Conservation (phyloP, 2,888 invertebrate species). For the Ctena decussata region DNA sequence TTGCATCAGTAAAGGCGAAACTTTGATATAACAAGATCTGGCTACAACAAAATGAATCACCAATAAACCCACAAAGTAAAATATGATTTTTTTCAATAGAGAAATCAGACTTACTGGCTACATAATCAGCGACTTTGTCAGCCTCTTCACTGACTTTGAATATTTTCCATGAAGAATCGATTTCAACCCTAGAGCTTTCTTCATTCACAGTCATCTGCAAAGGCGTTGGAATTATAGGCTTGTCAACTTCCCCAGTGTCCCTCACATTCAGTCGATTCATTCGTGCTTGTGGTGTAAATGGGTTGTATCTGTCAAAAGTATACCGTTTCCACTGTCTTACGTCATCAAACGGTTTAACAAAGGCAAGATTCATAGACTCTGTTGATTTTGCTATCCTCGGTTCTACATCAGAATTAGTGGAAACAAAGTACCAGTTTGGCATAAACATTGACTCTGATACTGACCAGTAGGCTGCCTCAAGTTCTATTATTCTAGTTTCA, state of each 20-base stretch:
- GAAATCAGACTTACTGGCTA: constrained; percentile 28
- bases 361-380: constrained; percentile 54
- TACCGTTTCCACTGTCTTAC: constrained; percentile 76
- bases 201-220: neutral
- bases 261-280: constrained; percentile 22
- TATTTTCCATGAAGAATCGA: constrained; percentile 44
- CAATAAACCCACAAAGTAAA: neutral
- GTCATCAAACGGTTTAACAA: constrained; percentile 69
- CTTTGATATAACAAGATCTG: too few species aligned
- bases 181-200: neutral
- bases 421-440: constrained; percentile 77
- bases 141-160: constrained; percentile 10
- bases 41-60: too few species aligned
- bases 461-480: constrained; percentile 64
- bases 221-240: constrained; percentile 58
- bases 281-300: constrained; percentile 70
- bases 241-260: constrained; percentile 31
- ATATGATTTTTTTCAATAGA: too few species aligned
- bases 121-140: constrained; percentile 1
- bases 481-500: constrained; percentile 32
- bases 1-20: neutral
- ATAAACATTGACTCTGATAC: constrained; percentile 73
- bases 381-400: constrained; percentile 70
- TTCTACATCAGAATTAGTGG: constrained; percentile 33
- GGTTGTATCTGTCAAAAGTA: constrained; percentile 69